Conservation (phyloP, 2,797 vertebrate species). For the Malurus splendens region DNA sequence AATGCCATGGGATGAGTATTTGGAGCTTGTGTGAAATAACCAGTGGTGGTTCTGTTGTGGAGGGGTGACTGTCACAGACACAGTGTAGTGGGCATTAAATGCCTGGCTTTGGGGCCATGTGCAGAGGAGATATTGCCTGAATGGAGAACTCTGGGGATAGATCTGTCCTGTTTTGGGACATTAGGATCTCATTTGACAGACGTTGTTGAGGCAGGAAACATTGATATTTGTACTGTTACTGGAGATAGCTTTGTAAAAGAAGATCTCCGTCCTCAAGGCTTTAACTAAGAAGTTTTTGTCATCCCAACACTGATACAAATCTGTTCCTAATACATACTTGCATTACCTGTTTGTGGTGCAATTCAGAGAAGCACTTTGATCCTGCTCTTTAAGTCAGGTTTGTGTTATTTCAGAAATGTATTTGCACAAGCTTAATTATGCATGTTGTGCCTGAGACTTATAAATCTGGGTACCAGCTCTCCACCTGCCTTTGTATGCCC, state of each 20-base stretch:
- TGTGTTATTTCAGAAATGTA: constrained; percentile 1
- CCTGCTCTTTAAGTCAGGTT: not conserved
- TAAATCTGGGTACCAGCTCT: not conserved
- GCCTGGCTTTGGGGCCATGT: not conserved
- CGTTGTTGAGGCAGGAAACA: not conserved
- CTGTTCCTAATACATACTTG: not conserved
- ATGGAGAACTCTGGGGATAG: not conserved
- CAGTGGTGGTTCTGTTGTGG: not conserved
- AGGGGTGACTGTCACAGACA: not conserved
- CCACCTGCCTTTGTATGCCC: not conserved
- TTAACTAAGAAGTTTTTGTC: not conserved
- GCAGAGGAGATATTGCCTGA: not conserved
- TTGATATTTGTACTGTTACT: not conserved
- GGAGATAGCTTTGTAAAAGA: not conserved
- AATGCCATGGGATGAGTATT: not conserved
- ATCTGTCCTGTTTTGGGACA: not conserved
- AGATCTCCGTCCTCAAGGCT: not conserved
- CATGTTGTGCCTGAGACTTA: not conserved
- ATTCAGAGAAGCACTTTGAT: constrained; percentile 6
- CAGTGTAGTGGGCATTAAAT: not conserved
- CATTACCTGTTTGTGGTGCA: not conserved
- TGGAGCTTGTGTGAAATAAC: not conserved
- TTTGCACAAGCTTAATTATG: constrained; percentile 15
- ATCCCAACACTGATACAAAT: not conserved
- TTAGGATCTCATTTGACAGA: not conserved